Percentiles rank a stretch among this genome's conserved stretches.
Conservation (phyloP, 2,888 invertebrate species). For the Cheilosia urbana region DNA sequence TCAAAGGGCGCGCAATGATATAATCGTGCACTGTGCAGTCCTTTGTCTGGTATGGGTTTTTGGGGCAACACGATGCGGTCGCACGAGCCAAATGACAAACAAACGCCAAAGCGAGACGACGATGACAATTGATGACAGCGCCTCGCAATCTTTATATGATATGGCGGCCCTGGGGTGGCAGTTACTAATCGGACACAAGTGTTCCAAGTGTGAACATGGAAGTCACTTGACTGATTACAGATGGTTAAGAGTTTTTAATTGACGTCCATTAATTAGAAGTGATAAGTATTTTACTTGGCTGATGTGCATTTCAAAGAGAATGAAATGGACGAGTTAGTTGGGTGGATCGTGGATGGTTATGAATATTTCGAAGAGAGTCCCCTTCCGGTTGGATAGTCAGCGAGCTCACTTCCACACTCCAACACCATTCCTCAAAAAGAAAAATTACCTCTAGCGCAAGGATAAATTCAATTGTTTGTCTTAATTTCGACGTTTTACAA, state of each 20-base stretch:
- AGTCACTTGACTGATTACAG: slow-evolving; percentile 66
- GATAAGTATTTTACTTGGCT: slow-evolving; percentile 22
- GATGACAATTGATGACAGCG: slow-evolving; percentile 74
- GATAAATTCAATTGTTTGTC: too few relatives aligned
- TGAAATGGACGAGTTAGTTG: too few relatives aligned
- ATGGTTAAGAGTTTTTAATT: slow-evolving; percentile 70
- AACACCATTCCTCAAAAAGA: too few relatives aligned
- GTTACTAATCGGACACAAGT: slow-evolving; percentile 74
- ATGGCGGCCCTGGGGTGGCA: slow-evolving; percentile 26
- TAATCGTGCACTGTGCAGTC: slow-evolving; percentile 16
- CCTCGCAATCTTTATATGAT: slow-evolving; percentile 31
- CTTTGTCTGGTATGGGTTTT: slow-evolving; percentile 46
- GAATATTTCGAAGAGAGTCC: too few relatives aligned
- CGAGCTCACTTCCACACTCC: too few relatives aligned
- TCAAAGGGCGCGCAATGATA: slow-evolving; percentile 67
- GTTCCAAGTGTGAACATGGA: slow-evolving; percentile 61
- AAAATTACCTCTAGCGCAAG: too few relatives aligned
- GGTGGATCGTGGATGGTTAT: too few relatives aligned
- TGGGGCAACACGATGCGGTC: slow-evolving; percentile 70
- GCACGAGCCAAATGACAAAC: slow-evolving; percentile 72
- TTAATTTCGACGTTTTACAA: too few relatives aligned
- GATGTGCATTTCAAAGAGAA: too few relatives aligned
- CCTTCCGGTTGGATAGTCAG: too few relatives aligned
- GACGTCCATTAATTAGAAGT: slow-evolving; percentile 47
- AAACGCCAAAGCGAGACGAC: slow-evolving; percentile 54